These are phyloP conservation scores for Netelia virgata DNA, from an alignment of 2,888 invertebrate species.

Conservation along the genomic window DNA sequence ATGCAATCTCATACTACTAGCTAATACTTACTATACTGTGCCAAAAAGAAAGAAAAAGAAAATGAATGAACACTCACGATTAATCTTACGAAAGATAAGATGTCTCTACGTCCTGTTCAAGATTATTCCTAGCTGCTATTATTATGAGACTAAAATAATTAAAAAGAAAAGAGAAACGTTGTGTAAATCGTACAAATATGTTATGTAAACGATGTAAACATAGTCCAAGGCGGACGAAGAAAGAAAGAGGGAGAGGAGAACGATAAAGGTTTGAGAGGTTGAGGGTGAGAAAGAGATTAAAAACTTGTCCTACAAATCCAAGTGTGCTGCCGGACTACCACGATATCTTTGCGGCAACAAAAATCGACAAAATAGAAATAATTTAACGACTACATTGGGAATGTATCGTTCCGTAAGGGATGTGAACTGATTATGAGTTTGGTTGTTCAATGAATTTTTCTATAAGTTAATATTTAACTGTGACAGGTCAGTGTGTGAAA, in stretches of 20 bases:
- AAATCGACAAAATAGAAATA: slow-evolving; percentile 79
- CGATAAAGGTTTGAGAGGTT: neutral
- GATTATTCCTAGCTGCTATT: slow-evolving; percentile 60
- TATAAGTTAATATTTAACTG: slow-evolving; percentile 76
- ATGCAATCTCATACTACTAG: slow-evolving; percentile 61
- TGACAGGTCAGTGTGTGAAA: slow-evolving; percentile 65
- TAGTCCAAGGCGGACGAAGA: slow-evolving; percentile 17
- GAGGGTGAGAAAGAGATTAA: slow-evolving; percentile 79
- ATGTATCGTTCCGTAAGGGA: slow-evolving; percentile 47
- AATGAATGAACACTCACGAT: slow-evolving; percentile 30
- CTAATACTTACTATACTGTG: slow-evolving; percentile 59
- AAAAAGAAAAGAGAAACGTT: slow-evolving; percentile 44
- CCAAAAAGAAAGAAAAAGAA: slow-evolving; percentile 35
- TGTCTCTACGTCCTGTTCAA: slow-evolving; percentile 46
- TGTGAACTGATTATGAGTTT: slow-evolving; percentile 73
- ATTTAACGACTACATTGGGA: slow-evolving; percentile 81
- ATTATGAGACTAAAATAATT: slow-evolving; percentile 49
- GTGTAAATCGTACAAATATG: slow-evolving; percentile 58
- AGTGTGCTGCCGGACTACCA: slow-evolving; percentile 79
- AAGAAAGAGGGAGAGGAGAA: neutral
- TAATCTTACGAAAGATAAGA: slow-evolving; percentile 39
- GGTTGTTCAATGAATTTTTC: slow-evolving; percentile 79
- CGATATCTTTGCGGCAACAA: slow-evolving; percentile 65
- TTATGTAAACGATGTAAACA: slow-evolving; percentile 67
- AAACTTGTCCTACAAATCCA: slow-evolving; percentile 80